Conservation (phyloP, 2,797 vertebrate species). For the Potorous gilbertii region DNA sequence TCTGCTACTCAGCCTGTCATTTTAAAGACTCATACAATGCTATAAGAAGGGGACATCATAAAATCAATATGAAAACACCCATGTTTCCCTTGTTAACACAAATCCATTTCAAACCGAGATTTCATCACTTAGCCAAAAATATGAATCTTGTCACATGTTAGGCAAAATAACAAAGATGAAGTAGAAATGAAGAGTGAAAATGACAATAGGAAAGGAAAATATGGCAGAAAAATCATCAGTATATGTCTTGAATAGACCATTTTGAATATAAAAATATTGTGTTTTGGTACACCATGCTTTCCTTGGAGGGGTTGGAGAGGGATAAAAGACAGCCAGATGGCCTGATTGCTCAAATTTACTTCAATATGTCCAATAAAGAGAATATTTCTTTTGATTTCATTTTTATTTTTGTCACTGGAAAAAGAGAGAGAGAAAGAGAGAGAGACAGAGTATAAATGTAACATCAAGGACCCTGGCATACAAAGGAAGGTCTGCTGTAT, state of each 20-base stretch:
- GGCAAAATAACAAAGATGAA: constrained; percentile 38
- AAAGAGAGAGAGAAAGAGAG: not conserved
- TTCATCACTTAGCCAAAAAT: constrained; percentile 26
- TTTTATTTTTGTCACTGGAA: not conserved
- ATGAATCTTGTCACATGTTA: constrained; percentile 50
- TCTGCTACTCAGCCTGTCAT: not conserved
- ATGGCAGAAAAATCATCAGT: constrained; percentile 53
- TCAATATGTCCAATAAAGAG: constrained; percentile 5
- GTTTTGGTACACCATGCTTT: constrained; percentile 36
- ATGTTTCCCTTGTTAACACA: not conserved
- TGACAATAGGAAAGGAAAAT: constrained; percentile 15
- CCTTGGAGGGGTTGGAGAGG: not conserved
- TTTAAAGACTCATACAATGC: constrained; percentile 12
- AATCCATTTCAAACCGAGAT: constrained; percentile 22
- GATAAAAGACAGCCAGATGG: not conserved
- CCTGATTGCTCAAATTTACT: constrained; percentile 40
- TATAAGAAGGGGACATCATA: not conserved
- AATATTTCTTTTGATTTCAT: constrained; percentile 35
- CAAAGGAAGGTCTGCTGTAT: too few relatives aligned
- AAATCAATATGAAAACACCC: constrained; percentile 17
- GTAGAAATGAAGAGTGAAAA: constrained; percentile 28
- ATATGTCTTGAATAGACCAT: constrained; percentile 44
- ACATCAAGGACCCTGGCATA: too few relatives aligned
- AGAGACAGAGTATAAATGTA: too few relatives aligned
- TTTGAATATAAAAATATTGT: constrained; percentile 39